phyloP scores from a whole-genome alignment of 2,888 invertebrate species.

The Diadromus collaris region DNA sequence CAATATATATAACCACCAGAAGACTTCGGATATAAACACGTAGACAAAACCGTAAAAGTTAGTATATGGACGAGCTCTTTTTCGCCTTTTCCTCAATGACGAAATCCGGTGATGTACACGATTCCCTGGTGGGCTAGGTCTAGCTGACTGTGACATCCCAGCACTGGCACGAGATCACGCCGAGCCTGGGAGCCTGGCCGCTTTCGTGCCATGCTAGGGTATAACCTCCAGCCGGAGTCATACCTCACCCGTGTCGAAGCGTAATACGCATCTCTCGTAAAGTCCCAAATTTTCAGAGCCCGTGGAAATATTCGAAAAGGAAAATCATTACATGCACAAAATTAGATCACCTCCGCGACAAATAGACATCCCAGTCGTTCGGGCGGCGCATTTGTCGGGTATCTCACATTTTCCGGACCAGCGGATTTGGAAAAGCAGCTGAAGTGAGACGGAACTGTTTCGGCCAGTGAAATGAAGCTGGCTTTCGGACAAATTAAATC shows the following conservation, averaged over 20 bases:
- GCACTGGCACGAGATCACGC: not conserved
- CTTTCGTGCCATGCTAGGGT: no score
- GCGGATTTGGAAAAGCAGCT: constrained; percentile 3
- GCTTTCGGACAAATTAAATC: constrained; percentile 37
- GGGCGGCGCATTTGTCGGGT: constrained; percentile 10
- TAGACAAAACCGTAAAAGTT: not conserved
- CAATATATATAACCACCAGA: not conserved
- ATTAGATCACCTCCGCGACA: constrained; percentile 19
- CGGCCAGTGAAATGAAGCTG: constrained; percentile 26
- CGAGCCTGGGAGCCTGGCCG: no score
- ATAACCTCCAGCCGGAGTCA: not conserved
- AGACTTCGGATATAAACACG: not conserved
- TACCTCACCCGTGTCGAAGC: not conserved
- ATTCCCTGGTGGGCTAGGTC: no score
- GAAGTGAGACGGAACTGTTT: constrained; percentile 31
- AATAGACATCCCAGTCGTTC: constrained; percentile 1
- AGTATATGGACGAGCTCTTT: no score
- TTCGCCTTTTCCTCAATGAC: not conserved
- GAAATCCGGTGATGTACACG: not conserved
- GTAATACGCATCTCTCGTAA: not conserved
- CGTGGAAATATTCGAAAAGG: constrained; percentile 19
- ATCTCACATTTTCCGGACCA: constrained; percentile 18
- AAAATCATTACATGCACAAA: constrained; percentile 33
- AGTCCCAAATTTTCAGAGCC: not conserved
- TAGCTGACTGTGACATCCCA: not conserved